Percentiles rank a stretch among this genome's conserved stretches.
Evolutionary conservation across 2,113 vertebrate genomes (phyloP).

Genomic region (Mustela lutreola): DNA sequence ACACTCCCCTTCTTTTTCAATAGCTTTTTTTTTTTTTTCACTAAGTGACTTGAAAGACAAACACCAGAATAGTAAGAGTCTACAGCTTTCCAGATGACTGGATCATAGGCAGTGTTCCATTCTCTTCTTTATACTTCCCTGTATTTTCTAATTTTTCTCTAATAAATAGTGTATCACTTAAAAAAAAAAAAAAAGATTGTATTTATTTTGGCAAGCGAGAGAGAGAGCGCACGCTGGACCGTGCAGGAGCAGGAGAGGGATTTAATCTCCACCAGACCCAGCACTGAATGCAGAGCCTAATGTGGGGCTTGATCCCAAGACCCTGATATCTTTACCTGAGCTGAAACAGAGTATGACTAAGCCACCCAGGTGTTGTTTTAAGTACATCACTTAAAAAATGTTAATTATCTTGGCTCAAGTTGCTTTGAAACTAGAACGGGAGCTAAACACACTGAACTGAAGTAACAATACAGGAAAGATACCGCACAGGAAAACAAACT

Average conservation of each 20-base stretch:
- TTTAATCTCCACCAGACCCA: not conserved
- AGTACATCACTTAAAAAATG: not conserved
- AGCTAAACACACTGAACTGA: not conserved
- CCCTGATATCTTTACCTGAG: not conserved
- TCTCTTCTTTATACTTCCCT: constrained; percentile 2
- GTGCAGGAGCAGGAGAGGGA: not conserved
- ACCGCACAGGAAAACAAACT: not conserved
- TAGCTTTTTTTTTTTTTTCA: constrained; percentile 53
- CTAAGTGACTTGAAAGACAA: constrained; percentile 27
- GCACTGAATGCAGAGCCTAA: not conserved
- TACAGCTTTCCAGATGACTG: not conserved
- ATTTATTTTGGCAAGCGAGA: no score
- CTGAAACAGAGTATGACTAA: not conserved
- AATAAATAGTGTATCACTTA: not conserved
- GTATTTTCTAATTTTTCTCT: constrained; percentile 44
- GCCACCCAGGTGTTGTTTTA: not conserved
- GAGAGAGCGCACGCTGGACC: no score
- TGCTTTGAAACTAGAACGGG: not conserved
- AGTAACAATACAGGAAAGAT: constrained; percentile 5
- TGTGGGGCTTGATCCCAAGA: not conserved
- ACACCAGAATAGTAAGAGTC: constrained; percentile 1
- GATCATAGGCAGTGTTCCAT: not conserved
- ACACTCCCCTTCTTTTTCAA: not conserved
- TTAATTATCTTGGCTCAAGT: not conserved
- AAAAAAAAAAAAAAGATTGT: no score